Evolutionary conservation across 2,888 invertebrate genomes (phyloP).

Genomic region (Nephrotoma appendiculata): DNA sequence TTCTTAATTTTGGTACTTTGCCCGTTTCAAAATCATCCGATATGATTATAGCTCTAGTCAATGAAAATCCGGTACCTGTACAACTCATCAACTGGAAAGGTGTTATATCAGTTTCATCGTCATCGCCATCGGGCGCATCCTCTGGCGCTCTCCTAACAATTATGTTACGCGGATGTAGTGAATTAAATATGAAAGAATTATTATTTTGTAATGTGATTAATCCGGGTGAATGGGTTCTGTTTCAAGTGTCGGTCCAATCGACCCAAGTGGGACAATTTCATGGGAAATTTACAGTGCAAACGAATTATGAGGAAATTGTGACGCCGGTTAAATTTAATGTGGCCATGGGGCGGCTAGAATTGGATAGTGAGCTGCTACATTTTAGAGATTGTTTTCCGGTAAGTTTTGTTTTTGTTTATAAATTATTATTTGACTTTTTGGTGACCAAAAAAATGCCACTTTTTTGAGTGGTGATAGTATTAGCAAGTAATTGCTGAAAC

Average conservation of each 20-base stretch:
- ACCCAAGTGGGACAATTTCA: conserved; percentile 48
- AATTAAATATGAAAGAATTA: conserved; percentile 11
- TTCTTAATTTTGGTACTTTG: conserved; percentile 28
- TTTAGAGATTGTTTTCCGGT: conserved; percentile 73
- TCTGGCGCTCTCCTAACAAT: conserved; percentile 12
- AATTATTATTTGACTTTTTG: too few species aligned
- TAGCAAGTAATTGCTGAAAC: too few species aligned
- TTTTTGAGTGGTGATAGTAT: too few species aligned
- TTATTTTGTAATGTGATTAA: conserved; percentile 37
- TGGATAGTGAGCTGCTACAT: conserved; percentile 49
- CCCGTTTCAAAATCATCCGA: conserved; percentile 17
- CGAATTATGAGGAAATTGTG: conserved; percentile 50
- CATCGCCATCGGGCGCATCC: neutral
- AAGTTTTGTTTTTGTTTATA: conserved; percentile 25
- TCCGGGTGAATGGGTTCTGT: conserved; percentile 49
- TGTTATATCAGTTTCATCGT: conserved; percentile 17
- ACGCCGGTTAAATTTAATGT: conserved; percentile 60
- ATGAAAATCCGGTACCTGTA: conserved; percentile 22
- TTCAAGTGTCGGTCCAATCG: conserved; percentile 54
- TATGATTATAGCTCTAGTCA: conserved; percentile 23
- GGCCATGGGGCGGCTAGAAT: conserved; percentile 57
- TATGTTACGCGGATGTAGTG: conserved; percentile 11
- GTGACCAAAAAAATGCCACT: too few species aligned
- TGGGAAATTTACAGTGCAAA: conserved; percentile 57
- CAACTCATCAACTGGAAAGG: conserved; percentile 26